Conservation (phyloP, 2,797 vertebrate species). For the Coracias cyanogaster region DNA sequence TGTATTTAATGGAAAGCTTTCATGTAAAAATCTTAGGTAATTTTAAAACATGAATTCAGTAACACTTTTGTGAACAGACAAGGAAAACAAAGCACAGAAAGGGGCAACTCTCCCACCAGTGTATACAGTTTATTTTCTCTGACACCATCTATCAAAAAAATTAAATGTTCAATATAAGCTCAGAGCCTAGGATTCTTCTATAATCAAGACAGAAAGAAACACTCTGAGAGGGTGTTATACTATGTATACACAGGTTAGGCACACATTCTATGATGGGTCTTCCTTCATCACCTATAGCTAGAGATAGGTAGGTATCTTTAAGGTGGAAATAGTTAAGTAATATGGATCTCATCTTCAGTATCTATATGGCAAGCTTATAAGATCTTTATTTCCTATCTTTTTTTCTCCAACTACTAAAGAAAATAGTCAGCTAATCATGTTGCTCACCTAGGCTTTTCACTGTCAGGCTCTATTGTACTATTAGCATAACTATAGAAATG, state of each 20-base stretch:
- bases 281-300: not conserved
- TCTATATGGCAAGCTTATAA: not conserved
- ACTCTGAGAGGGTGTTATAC: not conserved
- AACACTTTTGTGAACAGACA: not conserved
- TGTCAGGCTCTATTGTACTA: not conserved
- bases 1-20: not conserved
- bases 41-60: not conserved
- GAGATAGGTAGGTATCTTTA: not conserved
- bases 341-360: not conserved
- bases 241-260: not conserved
- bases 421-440: not conserved
- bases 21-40: not conserved
- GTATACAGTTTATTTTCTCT: not conserved
- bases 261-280: not conserved
- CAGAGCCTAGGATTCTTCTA: not conserved
- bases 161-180: not conserved
- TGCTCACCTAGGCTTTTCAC: not conserved
- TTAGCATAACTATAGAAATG: not conserved
- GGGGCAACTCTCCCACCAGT: accelerated
- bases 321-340: not conserved
- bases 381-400: not conserved
- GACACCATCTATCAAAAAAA: not conserved
- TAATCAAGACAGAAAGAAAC: not conserved
- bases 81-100: not conserved
- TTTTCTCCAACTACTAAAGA: not conserved